phyloP scores from a whole-genome alignment of 2,113 vertebrate genomes.

The Thalassoma bifasciatum region DNA sequence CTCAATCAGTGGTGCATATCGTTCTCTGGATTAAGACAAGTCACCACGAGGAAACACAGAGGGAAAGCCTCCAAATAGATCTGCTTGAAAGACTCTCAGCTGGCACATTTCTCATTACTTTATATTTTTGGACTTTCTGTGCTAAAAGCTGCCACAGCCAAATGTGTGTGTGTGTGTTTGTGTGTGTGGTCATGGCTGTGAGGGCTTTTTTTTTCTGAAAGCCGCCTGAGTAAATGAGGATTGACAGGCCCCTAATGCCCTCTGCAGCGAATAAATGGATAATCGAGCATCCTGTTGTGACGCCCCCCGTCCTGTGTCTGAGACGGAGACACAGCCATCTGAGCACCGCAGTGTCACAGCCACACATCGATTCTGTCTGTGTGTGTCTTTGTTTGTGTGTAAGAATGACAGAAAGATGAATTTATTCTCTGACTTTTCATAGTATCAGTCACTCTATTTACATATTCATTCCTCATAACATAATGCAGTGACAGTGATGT shows the following conservation, averaged over 20 bases:
- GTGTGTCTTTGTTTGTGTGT: slow-evolving; percentile 43
- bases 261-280: slow-evolving; percentile 75
- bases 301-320: slow-evolving; percentile 57
- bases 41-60: background rate
- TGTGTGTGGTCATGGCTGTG: slow-evolving; percentile 40
- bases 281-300: slow-evolving; percentile 74
- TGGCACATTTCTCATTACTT: background rate
- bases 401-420: slow-evolving; percentile 67
- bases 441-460: slow-evolving; percentile 69
- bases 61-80: background rate
- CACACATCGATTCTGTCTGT: slow-evolving; percentile 71
- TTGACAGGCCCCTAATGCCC: slow-evolving; percentile 75
- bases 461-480: slow-evolving; percentile 72
- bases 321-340: slow-evolving; percentile 70
- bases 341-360: slow-evolving; percentile 68
- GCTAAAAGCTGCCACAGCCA: slow-evolving; percentile 15
- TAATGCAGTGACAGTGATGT: slow-evolving; percentile 66
- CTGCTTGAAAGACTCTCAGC: slow-evolving; percentile 1
- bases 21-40: background rate
- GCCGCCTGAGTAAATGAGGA: slow-evolving; percentile 68
- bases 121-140: background rate
- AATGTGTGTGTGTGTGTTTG: too few species aligned
- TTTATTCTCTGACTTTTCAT: slow-evolving; percentile 63
- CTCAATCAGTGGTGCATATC: background rate
- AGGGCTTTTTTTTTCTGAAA: slow-evolving; percentile 23